These are phyloP conservation scores for Mastigias papua DNA, from an alignment of 30 jellyfish, hydroid and myxozoan genomes.

Conservation along the genomic window DNA sequence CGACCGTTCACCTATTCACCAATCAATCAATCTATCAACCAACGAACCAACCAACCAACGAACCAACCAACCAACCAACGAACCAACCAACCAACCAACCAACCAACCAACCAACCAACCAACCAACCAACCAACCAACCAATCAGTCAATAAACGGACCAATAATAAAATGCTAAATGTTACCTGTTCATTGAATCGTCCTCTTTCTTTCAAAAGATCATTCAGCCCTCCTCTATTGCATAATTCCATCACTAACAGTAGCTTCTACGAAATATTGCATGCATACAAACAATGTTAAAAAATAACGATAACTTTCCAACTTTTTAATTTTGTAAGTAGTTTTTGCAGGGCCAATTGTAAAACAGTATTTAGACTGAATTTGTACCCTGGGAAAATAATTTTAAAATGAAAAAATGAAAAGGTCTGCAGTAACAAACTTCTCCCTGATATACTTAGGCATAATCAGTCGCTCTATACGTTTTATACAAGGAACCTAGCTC, in stretches of 20 bases:
- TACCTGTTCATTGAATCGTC: constrained; percentile 80
- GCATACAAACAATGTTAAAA: too few relatives aligned
- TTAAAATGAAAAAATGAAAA: too few relatives aligned
- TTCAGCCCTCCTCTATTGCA: constrained; percentile 89
- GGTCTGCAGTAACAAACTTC: too few relatives aligned
- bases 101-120: not conserved
- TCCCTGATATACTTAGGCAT: too few relatives aligned
- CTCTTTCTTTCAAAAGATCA: constrained; percentile 61
- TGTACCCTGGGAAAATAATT: too few relatives aligned
- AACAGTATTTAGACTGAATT: too few relatives aligned
- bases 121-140: not conserved
- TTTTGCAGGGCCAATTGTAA: too few relatives aligned
- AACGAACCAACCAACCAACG: not conserved
- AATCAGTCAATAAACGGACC: not conserved
- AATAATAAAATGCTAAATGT: not conserved
- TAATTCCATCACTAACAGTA: constrained; percentile 93
- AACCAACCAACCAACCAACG: not conserved
- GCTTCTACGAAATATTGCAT: constrained; percentile 77
- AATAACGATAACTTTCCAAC: too few relatives aligned
- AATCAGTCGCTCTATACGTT: too few relatives aligned
- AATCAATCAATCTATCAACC: not conserved
- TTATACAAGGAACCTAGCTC: too few relatives aligned
- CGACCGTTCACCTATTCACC: too few relatives aligned
- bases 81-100: not conserved
- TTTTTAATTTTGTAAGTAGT: too few relatives aligned